Evolutionary conservation across 2,888 invertebrate genomes (phyloP).

Genomic region (Aspidiotus destructor): DNA sequence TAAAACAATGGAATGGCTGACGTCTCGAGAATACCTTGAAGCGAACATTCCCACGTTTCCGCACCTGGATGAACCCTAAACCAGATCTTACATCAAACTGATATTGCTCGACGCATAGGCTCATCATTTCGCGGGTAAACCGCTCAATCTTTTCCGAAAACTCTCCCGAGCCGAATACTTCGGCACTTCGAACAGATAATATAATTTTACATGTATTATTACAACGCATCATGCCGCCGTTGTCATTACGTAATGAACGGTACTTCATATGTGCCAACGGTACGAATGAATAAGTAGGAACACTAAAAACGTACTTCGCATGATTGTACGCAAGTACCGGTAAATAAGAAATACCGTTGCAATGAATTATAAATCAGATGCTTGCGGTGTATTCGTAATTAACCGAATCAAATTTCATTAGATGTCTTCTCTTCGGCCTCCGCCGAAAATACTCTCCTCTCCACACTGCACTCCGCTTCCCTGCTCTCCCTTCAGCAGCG

Average conservation of each 20-base stretch:
- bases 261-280: background rate
- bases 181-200: background rate
- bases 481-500: background rate
- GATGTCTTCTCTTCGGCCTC: background rate
- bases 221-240: background rate
- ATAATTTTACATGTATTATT: background rate
- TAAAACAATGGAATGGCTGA: too few relatives aligned
- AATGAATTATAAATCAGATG: slow-evolving; percentile 4
- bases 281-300: background rate
- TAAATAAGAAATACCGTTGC: slow-evolving; percentile 4
- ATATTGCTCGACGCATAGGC: too few relatives aligned
- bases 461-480: background rate
- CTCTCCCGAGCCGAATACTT: too few relatives aligned
- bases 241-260: slow-evolving; percentile 2
- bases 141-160: too few relatives aligned
- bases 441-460: background rate
- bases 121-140: too few relatives aligned
- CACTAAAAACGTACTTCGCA: background rate
- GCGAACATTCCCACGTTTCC: too few relatives aligned
- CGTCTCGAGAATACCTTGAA: too few relatives aligned
- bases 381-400: slow-evolving; percentile 2
- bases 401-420: slow-evolving; percentile 4
- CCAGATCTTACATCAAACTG: too few relatives aligned
- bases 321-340: slow-evolving; percentile 2
- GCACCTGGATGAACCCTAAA: too few relatives aligned